Base-by-base conservation (phyloP, 2,113 vertebrate genomes). In the Rynchops niger region DNA sequence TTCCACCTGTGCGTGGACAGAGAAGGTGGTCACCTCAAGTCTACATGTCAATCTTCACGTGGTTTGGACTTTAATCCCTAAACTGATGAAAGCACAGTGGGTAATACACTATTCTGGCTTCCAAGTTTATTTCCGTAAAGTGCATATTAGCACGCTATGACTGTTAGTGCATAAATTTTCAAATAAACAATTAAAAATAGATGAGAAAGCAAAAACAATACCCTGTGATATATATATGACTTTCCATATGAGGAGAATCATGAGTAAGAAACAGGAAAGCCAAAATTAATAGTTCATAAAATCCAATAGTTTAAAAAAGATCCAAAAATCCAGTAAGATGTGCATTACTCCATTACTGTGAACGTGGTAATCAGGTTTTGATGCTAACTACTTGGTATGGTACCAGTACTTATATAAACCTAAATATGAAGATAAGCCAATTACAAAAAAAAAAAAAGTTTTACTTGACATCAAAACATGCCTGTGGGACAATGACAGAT, bases 401-500 rank as follows among this genome's bases (percentile, higher is more conserved):
- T 36, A 66, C 5, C 6, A 29, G 8, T 34, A 65, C 15, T n/a
- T 74, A 50, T 9, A 56, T 27, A 67, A 52, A 30, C 1, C 3
- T 83, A 43, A 81, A 73, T 15, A 65, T 0, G 0, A 59, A 78
- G 21, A 42, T 6, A 70, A 52, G 5, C 0, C 55, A 42, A 72
- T 9, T 3, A 61, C 22, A 1, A 3, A 14, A 58, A 29, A 22
- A 13, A 34, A 15, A 22, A 43, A 40, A 3, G 0, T 11, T 55
- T 85, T 58, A 34, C 12, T 17, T 91, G 55, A 65, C 38, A 53
- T n/a, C 18, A 5, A 83, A 88, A 42, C 8, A 72, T 32, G 56
- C 9, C 16, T 49, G 9, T n/a, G n/a, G 7, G 11, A 42, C 20
- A 59, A 78, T 53, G 9, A 11, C 9, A 22, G 15, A 2, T 82